Evolutionary conservation across 2,113 vertebrate species (phyloP), one percentile per base, ranked within the genome.

Genomic region (Perca schrenkii): DNA sequence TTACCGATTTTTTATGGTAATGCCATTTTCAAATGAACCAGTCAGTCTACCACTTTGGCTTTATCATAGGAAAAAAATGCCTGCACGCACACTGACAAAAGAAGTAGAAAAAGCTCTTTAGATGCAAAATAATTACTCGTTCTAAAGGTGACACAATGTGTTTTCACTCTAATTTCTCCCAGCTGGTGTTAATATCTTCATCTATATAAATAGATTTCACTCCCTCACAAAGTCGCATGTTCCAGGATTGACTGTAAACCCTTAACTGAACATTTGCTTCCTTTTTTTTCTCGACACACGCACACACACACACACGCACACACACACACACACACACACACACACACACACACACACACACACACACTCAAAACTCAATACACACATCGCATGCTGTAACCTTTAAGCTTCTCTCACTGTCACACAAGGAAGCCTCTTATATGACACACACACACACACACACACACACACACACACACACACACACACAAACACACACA

Each of bases 141-240:
- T 16, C 49, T 50, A 50, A 50, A 50, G 16, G 49, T 8, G 36
- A 40, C 36, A 40, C 36, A 40, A 40, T 40, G 36, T 40, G 36
- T 40, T 40, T 4, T 34, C 34, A 34, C 31, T 70, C 70, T 25
- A 70, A 79, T 74, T 58, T 19, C 34, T 67, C 40, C 54, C 56
- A 64, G 79, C 49, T 52, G 71, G 6, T 31, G 58, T 56, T 25
- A 69, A 81, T 61, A 31, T 34, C 56, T 46, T 56, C 52, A 21
- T 77, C 58, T 77, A 60, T 53, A 50, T 50, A 40, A 40, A 77
- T 57, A 77, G 49, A 77, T 40, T 21, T 66, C 53, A 43, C 43
- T 60, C 15, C 50, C 52, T 60, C 4, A 17, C 64, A 11, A 71
- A 65, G 50, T 31, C n/a, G 56, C 4, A 0, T 63, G 73, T 16